Evolutionary conservation across 2,797 vertebrate genomes (phyloP), one percentile per base, ranked within the genome.

Genomic region (Melanotaenia maccullochi): DNA sequence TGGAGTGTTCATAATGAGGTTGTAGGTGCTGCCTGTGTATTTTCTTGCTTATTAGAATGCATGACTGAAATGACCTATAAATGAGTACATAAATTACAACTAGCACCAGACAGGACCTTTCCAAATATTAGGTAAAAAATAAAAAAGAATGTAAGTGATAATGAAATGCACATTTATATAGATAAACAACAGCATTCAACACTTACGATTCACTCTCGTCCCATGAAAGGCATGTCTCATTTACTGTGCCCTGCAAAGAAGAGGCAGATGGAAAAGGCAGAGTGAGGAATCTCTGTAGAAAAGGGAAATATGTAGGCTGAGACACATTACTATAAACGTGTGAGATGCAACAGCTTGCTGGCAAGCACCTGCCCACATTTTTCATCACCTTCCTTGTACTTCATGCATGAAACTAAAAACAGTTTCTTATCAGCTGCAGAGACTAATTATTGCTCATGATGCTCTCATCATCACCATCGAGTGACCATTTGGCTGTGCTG

Each of bases 221-320:
- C 97, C 98, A 99, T 36, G 97, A 93, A 80, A 99, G 97, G 85
- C 97, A 99, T 3, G 97, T 99, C 93, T 99, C 97, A 88, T 99
- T 99, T 89, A 96, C 95, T 42, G 98, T 99, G 78, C 95, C 97
- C 97, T 99, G 87, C 61, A 71, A 76, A 60, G 49, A 54, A 76
- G 73, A 86, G 64, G 63, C 76, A 92, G 86, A 93, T 75, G 81
- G 85, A 78, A 42, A 76, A 47, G 65, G 68, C 18, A 81, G 77
- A 74, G 66, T 85, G 75, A 90, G 84, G 75, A 79, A 63, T 83
- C 36, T 73, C 65, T 74, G 47, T 60, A 65, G 62, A 71, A 76
- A 74, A 73, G 47, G 59, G 55, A 85, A 87, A 73, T 5, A 63
- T 49, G 85, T 79, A 66, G 82, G 82, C 22, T 22, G 77, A 64